Conservation (phyloP, 2,888 invertebrate species). For the Drosophila subquinaria region DNA sequence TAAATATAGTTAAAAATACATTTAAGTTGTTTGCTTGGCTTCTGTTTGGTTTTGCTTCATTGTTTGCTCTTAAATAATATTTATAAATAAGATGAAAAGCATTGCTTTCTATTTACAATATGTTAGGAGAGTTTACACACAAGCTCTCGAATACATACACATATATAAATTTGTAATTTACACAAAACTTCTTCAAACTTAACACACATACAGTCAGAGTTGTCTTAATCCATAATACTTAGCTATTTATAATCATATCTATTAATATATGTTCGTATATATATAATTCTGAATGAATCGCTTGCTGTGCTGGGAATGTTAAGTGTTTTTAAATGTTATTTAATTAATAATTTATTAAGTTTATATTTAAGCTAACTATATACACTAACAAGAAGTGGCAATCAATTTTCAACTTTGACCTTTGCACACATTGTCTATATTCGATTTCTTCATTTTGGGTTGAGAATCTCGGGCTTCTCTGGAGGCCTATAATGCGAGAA, state of each 20-base stretch:
- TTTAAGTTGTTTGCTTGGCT: constrained; percentile 49
- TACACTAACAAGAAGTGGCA: constrained; percentile 56
- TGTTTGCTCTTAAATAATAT: constrained; percentile 8
- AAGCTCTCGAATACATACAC: constrained; percentile 31
- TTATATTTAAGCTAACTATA: constrained; percentile 48
- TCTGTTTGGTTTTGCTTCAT: constrained; percentile 54
- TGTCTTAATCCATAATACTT: constrained; percentile 50
- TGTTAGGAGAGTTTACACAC: constrained; percentile 15
- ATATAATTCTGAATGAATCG: constrained; percentile 30
- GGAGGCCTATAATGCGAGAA: constrained; percentile 28
- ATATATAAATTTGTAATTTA: constrained; percentile 49
- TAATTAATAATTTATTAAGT: constrained; percentile 27
- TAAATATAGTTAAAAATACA: constrained; percentile 21
- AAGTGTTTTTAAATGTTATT: constrained; percentile 18
- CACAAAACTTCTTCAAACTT: constrained; percentile 70
- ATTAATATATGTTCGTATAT: constrained; percentile 4
- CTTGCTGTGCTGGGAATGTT: constrained; percentile 43
- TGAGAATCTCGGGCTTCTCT: constrained; percentile 27
- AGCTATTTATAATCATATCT: constrained; percentile 25
- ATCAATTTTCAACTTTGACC: not conserved
- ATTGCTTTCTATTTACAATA: constrained; percentile 42
- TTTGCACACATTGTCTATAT: constrained; percentile 29
- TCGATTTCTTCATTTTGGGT: constrained; percentile 59
- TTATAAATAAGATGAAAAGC: constrained; percentile 10
- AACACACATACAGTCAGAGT: constrained; percentile 74